Evolutionary conservation across 1,140 invertebrate genomes (phyloP), one percentile per base, ranked within the genome.

Genomic region (Ostrea edulis): DNA sequence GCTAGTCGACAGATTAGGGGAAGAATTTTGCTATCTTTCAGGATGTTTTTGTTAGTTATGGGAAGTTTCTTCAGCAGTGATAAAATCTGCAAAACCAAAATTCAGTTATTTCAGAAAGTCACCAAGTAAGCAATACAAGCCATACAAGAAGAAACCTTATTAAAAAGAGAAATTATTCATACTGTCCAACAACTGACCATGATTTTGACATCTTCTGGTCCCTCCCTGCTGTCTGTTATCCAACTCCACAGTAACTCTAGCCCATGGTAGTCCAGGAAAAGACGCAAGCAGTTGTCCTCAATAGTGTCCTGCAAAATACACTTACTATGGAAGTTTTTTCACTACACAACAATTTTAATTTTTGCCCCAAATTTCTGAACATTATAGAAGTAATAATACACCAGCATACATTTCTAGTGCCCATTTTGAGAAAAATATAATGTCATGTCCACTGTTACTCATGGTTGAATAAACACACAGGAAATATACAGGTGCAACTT

Each of bases 201-300:
- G 92, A 96, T 88, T 89, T 95, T 95, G 91, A 95, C 95, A 86
- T 94, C 93, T 44, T 90, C 88, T 8, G 88, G 91, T 77, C 89
- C 91, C 58, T 93, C 88, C 17, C 85, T 92, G 12, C 96, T 96
- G 92, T 97, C 97, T 91, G 96, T 96, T 96, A 99, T 98, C 97
- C 98, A 99, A 68, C 97, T 97, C 96, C 98, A 98, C 65, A 99
- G 96, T 44, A 99, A 95, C 12, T 97, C 96, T 52, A 99, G 95
- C 0, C 98, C 98, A 93, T 99, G 98, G 95, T 99, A 99, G 95
- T 99, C 98, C 20, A 99, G 95, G 94, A 99, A 99, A 51, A 99
- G 95, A 51, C 98, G 95, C 22, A 95, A 90, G 92, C 95, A 96
- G 14, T 94, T 94, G 54, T 92, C 90, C 87, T 95, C 95, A 54